Percentiles rank a stretch among this genome's conserved stretches.
phyloP scores from a whole-genome alignment of 2,888 invertebrate species.

The Apocheima hispidaria region DNA sequence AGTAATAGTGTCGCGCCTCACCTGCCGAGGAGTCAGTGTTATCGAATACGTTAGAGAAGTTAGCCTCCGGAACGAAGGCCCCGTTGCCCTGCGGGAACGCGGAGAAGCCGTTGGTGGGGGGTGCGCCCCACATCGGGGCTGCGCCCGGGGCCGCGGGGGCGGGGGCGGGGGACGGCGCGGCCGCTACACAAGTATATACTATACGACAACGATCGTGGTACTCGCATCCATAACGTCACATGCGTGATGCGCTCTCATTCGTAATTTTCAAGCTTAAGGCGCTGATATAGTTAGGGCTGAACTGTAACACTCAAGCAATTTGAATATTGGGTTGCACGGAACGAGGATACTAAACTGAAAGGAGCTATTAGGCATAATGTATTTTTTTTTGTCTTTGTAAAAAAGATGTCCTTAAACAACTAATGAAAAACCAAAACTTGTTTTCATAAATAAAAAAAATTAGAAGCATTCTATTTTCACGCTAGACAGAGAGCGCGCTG shows the following conservation, averaged over 20 bases:
- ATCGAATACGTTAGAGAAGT: constrained; percentile 95
- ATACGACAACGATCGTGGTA: background rate
- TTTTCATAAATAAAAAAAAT: too few relatives aligned
- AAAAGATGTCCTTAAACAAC: too few relatives aligned
- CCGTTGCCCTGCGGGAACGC: constrained; percentile 66
- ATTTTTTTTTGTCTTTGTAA: too few relatives aligned
- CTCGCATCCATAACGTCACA: background rate
- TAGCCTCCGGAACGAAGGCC: constrained; percentile 93
- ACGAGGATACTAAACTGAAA: too few relatives aligned
- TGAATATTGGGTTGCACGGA: too few relatives aligned
- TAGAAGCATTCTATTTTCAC: too few relatives aligned
- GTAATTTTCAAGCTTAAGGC: background rate
- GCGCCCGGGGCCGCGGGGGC: constrained; percentile 49
- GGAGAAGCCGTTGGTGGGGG: constrained; percentile 63
- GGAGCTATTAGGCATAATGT: too few relatives aligned
- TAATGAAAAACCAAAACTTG: too few relatives aligned
- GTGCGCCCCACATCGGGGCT: constrained; percentile 55
- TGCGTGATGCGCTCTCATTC: background rate
- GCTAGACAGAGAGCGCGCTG: too few relatives aligned
- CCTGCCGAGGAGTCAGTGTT: constrained; percentile 88
- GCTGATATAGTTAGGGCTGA: background rate
- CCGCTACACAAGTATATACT: constrained; percentile 6
- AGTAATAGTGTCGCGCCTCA: constrained; percentile 70
- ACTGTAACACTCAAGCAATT: background rate
- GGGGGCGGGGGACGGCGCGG: constrained; percentile 5